Percentiles rank a stretch among this genome's conserved stretches.
Evolutionary conservation across 2,888 invertebrate species (phyloP).

Genomic region (Dinocampus coccinellae): DNA sequence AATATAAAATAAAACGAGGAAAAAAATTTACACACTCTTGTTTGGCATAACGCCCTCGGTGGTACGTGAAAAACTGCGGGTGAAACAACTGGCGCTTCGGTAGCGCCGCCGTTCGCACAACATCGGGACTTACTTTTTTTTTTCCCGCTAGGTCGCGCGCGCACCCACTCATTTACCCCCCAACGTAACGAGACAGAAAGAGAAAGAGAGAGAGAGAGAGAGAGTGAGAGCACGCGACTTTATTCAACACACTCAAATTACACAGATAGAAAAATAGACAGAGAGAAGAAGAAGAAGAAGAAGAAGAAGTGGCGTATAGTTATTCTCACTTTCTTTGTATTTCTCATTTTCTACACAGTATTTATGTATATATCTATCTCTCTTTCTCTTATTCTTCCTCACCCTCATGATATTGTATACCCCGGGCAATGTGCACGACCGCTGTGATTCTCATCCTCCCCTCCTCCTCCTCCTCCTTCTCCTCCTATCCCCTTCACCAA

Average conservation of each 20-base stretch:
- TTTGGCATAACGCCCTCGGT: constrained; percentile 3
- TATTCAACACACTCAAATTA: constrained; percentile 23
- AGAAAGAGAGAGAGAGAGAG: constrained; percentile 12
- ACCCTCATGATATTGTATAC: constrained; percentile 6
- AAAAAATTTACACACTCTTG: too few relatives aligned
- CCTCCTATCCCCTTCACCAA: neutral
- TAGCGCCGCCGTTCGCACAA: constrained; percentile 24
- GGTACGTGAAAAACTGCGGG: constrained; percentile 38
- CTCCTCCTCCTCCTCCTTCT: neutral
- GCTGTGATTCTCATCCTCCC: constrained; percentile 17
- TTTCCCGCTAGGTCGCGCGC: constrained; percentile 28
- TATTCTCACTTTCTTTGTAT: constrained; percentile 2
- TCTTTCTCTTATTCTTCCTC: too few relatives aligned
- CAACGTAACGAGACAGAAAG: constrained; percentile 40
- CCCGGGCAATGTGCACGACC: constrained; percentile 4
- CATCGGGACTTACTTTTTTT: constrained; percentile 13
- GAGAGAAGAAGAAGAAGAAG: constrained; percentile 8
- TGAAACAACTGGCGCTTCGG: constrained; percentile 5
- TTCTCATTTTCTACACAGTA: neutral
- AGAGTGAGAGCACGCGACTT: too few relatives aligned
- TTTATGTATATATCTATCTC: constrained; percentile 14
- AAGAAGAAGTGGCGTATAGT: constrained; percentile 7
- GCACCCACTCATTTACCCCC: constrained; percentile 33
- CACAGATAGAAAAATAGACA: constrained; percentile 16
- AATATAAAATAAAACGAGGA: too few relatives aligned